Percentiles rank a stretch among this genome's conserved stretches.
phyloP scores from a whole-genome alignment of 2,113 vertebrate species.

The Dicentrarchus labrax region DNA sequence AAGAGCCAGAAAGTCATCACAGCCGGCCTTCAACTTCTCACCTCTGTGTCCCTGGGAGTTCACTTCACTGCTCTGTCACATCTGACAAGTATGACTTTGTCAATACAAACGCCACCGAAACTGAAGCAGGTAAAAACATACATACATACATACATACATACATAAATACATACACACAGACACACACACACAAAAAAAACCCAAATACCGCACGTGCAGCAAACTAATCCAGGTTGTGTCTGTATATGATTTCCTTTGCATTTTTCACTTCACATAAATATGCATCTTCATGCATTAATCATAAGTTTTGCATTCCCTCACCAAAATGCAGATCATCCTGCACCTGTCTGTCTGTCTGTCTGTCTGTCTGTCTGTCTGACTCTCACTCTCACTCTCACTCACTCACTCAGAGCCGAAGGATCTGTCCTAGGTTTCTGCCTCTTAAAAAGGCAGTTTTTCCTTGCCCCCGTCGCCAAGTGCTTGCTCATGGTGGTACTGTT shows the following conservation, averaged over 20 bases:
- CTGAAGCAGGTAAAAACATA: neutral
- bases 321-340: constrained; percentile 15
- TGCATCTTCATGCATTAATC: constrained; percentile 48
- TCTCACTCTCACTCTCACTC: too few species aligned
- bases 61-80: constrained; percentile 51
- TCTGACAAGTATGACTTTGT: constrained; percentile 36
- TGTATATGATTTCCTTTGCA: constrained; percentile 40
- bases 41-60: constrained; percentile 54
- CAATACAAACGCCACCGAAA: constrained; percentile 13
- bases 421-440: too few species aligned
- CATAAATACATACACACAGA: neutral
- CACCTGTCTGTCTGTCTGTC: too few species aligned
- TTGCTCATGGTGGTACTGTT: too few species aligned
- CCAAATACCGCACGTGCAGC: neutral
- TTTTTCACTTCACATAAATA: constrained; percentile 33
- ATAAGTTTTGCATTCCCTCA: constrained; percentile 8
- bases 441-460: too few species aligned
- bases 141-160: neutral
- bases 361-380: too few species aligned
- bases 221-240: neutral
- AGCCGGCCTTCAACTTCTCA: constrained; percentile 72
- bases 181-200: neutral
- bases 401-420: too few species aligned
- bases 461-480: too few species aligned
- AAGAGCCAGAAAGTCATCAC: constrained; percentile 64